Percentiles rank a stretch among this genome's conserved stretches.
Conservation (phyloP, 2,797 vertebrate genomes). For the Lagothrix lagotricha region DNA sequence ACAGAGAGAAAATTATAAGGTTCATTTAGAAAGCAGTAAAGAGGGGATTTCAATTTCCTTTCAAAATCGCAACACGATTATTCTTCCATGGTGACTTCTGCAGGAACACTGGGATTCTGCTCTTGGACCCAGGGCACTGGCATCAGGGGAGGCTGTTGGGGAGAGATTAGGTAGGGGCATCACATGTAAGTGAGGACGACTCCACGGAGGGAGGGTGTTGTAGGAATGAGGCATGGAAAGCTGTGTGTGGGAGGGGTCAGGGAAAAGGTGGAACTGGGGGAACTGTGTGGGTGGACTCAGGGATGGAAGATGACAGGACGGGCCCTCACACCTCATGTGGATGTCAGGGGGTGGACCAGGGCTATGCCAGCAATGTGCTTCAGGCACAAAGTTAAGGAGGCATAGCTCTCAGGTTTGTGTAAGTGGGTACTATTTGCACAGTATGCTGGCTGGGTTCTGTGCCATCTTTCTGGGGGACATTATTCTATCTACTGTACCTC, state of each 20-base stretch:
- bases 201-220: accelerated
- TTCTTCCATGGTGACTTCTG: slow-evolving; percentile 56
- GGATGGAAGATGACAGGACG: neutral
- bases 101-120: neutral
- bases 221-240: neutral
- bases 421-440: neutral
- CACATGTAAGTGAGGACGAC: no score
- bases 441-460: neutral
- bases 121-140: neutral
- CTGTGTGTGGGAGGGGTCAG: no score
- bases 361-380: neutral
- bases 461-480: accelerated
- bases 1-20: slow-evolving; percentile 71
- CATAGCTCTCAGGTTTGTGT: neutral
- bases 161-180: neutral
- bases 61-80: slow-evolving; percentile 68
- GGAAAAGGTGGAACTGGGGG: no score
- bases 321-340: neutral
- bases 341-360: neutral
- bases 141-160: accelerated
- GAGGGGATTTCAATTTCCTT: slow-evolving; percentile 78
- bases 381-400: neutral
- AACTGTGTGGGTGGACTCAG: neutral
- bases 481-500: neutral
- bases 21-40: slow-evolving; percentile 80